Percentiles rank a stretch among this genome's conserved stretches.
Evolutionary conservation across 1,140 invertebrate genomes (phyloP).

Genomic region (Drosophila erecta): DNA sequence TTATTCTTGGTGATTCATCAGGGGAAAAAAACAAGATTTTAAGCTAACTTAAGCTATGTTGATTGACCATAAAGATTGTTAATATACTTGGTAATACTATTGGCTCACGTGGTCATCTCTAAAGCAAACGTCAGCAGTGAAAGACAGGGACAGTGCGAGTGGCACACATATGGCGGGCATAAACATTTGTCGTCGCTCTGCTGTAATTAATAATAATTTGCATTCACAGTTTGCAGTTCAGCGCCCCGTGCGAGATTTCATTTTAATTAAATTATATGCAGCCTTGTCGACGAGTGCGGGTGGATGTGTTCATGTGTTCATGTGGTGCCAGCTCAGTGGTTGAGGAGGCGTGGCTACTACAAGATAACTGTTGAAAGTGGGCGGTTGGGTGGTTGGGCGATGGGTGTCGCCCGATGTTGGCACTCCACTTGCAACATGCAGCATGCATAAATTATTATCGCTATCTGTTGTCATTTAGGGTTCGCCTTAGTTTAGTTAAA

Average conservation of each 20-base stretch:
- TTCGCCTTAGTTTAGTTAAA: constrained; percentile 39
- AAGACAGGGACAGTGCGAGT: constrained; percentile 9
- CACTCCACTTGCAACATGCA: constrained; percentile 29
- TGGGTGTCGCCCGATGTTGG: constrained; percentile 1
- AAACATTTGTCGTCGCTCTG: constrained; percentile 46
- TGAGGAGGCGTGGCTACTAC: constrained; percentile 47
- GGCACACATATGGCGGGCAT: constrained; percentile 44
- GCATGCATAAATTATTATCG: constrained; percentile 51
- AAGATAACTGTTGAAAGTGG: constrained; percentile 35
- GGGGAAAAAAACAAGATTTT: no score
- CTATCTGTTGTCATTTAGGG: constrained; percentile 49
- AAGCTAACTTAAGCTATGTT: no score
- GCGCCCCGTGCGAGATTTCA: constrained; percentile 45
- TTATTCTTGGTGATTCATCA: no score
- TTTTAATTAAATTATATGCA: constrained; percentile 54
- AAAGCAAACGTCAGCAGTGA: not conserved
- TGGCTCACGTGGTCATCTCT: not conserved
- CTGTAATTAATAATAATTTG: constrained; percentile 57
- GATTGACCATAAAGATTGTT: no score
- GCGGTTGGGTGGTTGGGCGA: not conserved
- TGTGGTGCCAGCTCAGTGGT: constrained; percentile 18
- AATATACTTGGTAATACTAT: not conserved
- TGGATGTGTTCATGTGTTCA: not conserved
- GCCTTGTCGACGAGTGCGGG: constrained; percentile 23
- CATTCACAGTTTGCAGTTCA: constrained; percentile 53